Evolutionary conservation across 1,140 invertebrate genomes (phyloP), one percentile per base, ranked within the genome.

Genomic region (Zaprionus tsacasi): DNA sequence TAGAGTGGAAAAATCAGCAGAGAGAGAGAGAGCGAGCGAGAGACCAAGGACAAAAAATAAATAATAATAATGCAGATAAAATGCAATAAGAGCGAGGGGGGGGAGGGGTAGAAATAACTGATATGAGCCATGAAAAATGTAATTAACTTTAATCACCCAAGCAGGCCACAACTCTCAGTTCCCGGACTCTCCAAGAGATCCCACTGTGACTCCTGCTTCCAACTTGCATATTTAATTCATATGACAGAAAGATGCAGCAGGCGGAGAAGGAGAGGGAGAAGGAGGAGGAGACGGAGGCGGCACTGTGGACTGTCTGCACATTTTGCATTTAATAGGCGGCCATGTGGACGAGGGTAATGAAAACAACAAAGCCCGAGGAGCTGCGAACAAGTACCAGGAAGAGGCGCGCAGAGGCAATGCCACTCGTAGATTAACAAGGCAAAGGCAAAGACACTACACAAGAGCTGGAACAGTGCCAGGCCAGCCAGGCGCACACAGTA

Each of bases 141-240:
- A 87, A 87, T 87, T 87, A 87, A 87, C 83, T 87, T 87, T 87
- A 87, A 87, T 87, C 87, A 87, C 80, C 85, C 85, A 63, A 66
- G 38, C 68, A 35, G 59, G 69, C 70, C 75, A 69, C 79, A 83
- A 54, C 54, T 50, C 30, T 56, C 38, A 38, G 30, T 43, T 52
- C 50, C 48, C 38, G 57, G 57, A 52, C 25, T 40, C 36, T 13
- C 55, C 36, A 25, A 7, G 58, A 27, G 61, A 54, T 56, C 27
- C 40, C 3, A 30, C 27, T 30, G 27, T 30, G n/a, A 45, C 40
- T 45, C n/a, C 40, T 45, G 40, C 40, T 45, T n/a, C n/a, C 40
- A 45, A 45, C 40, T 77, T 83, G 85, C 80, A 87, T 87, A 87
- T 87, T 87, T 87, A 89, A 89, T 89, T 89, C 80, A 72, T 78